Evolutionary conservation across 2,888 invertebrate genomes (phyloP).

Genomic region (Scaptomyza reducta): DNA sequence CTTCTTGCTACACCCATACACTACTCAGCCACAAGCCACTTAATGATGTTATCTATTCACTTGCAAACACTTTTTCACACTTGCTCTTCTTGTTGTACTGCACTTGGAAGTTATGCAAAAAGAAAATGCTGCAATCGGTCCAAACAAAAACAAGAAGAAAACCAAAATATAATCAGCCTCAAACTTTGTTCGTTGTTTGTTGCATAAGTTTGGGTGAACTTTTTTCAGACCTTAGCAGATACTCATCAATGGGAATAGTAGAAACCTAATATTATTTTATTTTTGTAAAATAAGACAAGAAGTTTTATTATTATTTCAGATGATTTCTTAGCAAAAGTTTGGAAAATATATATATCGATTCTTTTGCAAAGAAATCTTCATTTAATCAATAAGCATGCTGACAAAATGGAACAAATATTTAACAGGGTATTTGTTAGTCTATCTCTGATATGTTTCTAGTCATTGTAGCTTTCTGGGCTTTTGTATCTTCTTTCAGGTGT

Average conservation of each 20-base stretch:
- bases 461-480: neutral
- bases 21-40: conserved; percentile 1
- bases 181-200: conserved; percentile 32
- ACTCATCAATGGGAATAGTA: neutral
- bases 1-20: neutral
- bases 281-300: neutral
- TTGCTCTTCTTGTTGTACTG: neutral
- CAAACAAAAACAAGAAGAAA: conserved; percentile 23
- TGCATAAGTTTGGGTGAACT: conserved; percentile 16
- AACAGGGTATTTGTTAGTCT: conserved; percentile 11
- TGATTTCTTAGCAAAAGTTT: too few species aligned
- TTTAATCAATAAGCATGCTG: too few species aligned
- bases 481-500: conserved; percentile 11
- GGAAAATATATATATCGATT: too few species aligned
- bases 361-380: too few species aligned
- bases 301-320: too few species aligned
- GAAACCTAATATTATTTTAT: neutral
- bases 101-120: conserved; percentile 51
- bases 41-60: conserved; percentile 18
- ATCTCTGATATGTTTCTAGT: neutral
- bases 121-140: conserved; percentile 50
- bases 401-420: too few species aligned
- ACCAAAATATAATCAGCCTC: neutral
- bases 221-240: conserved; percentile 32
- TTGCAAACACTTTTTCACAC: conserved; percentile 32